Percentiles rank a stretch among this genome's conserved stretches.
These are phyloP conservation scores for Euwallacea similis DNA, from an alignment of 1,140 invertebrate species.

Conservation along the genomic window DNA sequence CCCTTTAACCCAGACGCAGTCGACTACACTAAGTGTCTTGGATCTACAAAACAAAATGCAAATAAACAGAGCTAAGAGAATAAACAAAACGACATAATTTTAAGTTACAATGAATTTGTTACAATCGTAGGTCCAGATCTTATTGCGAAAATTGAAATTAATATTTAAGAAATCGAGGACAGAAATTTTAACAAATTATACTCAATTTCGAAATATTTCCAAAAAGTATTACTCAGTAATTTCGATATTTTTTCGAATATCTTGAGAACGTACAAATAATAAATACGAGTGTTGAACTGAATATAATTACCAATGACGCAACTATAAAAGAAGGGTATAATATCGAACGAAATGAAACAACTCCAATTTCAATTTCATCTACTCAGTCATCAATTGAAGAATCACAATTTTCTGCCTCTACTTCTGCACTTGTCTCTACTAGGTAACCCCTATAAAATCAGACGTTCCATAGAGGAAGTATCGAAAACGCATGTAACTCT, in stretches of 20 bases:
- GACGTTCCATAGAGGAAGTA: background rate
- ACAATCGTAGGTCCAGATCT: conserved; percentile 26
- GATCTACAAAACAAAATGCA: conserved; percentile 10
- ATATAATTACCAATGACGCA: too few relatives aligned
- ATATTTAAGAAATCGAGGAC: conserved; percentile 11
- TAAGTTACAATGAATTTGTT: conserved; percentile 27
- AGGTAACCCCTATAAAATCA: background rate
- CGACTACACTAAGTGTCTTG: conserved; percentile 40
- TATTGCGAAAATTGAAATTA: conserved; percentile 10
- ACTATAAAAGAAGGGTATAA: too few relatives aligned
- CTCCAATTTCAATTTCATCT: background rate
- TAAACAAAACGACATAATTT: background rate
- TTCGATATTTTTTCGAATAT: too few relatives aligned
- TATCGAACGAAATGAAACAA: background rate
- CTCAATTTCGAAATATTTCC: background rate
- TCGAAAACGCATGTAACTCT: conserved; percentile 8
- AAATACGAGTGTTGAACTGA: too few relatives aligned
- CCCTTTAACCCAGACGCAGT: conserved; percentile 41
- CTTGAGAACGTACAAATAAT: too few relatives aligned
- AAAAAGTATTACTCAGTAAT: too few relatives aligned
- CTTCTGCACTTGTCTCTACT: background rate
- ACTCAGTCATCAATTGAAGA: background rate
- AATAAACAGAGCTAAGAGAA: conserved; percentile 9
- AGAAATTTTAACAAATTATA: conserved; percentile 21
- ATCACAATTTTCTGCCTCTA: background rate